Conservation (phyloP, 2,888 invertebrate genomes). For the Sminthurides aquaticus region DNA sequence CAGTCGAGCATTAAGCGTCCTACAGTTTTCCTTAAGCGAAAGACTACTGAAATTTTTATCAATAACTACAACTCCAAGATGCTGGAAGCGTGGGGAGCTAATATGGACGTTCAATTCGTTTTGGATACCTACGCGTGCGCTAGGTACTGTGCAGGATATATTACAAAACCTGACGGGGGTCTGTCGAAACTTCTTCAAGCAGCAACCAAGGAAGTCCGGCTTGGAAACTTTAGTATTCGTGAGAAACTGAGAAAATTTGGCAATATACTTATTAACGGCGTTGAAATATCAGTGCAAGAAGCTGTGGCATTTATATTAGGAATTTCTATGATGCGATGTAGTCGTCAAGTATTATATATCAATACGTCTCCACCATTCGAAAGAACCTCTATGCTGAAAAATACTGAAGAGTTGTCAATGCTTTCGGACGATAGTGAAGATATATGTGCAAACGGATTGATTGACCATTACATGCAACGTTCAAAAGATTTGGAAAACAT, state of each 20-base stretch:
- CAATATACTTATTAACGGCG: slow-evolving; percentile 39
- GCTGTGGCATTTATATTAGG: slow-evolving; percentile 34
- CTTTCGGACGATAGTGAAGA: slow-evolving; percentile 25
- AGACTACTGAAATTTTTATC: slow-evolving; percentile 31
- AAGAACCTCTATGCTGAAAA: slow-evolving; percentile 43
- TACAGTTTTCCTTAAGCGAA: slow-evolving; percentile 38
- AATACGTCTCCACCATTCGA: slow-evolving; percentile 35
- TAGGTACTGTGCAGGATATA: slow-evolving; percentile 44
- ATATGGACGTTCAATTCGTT: slow-evolving; percentile 47
- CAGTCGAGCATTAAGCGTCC: slow-evolving; percentile 26
- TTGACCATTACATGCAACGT: slow-evolving; percentile 43
- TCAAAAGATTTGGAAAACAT: slow-evolving; percentile 38
- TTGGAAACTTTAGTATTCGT: slow-evolving; percentile 40
- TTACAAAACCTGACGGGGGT: slow-evolving; percentile 36
- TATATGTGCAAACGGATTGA: slow-evolving; percentile 22
- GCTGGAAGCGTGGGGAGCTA: slow-evolving; percentile 43
- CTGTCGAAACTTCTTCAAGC: slow-evolving; percentile 33
- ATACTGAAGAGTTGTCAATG: slow-evolving; percentile 26
- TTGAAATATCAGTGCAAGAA: slow-evolving; percentile 42
- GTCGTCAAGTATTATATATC: slow-evolving; percentile 18
- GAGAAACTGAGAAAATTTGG: slow-evolving; percentile 36
- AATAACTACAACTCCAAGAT: slow-evolving; percentile 43
- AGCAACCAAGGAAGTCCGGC: slow-evolving; percentile 39
- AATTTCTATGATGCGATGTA: slow-evolving; percentile 20
- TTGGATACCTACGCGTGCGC: slow-evolving; percentile 45